Conservation (phyloP, 2,113 vertebrate species). For the Penelope pileata region DNA sequence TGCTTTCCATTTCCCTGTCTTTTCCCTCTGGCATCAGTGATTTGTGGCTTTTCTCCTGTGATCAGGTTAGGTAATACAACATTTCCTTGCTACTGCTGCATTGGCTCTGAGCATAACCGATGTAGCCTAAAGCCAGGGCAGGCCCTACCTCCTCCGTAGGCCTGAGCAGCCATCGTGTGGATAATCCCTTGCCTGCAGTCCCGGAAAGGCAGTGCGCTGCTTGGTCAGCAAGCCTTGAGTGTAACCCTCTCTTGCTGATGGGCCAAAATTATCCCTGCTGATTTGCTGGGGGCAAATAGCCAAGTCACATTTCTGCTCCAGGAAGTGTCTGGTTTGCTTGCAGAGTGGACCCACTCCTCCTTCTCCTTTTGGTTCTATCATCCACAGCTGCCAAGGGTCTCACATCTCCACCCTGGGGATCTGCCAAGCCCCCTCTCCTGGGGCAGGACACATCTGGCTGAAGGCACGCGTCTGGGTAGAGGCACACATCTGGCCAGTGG, state of each 20-base stretch:
- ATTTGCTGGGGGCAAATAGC: not conserved
- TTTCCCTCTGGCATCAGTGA: not conserved
- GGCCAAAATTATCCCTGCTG: not conserved
- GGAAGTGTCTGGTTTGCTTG: not conserved
- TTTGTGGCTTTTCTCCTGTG: not conserved
- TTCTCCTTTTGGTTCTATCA: accelerated
- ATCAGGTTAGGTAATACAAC: not conserved
- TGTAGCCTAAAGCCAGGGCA: not conserved
- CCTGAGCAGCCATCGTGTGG: not conserved
- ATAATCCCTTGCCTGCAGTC: not conserved
- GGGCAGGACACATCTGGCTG: not conserved
- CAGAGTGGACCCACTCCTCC: not conserved
- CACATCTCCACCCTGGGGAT: not conserved
- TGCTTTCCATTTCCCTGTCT: not conserved
- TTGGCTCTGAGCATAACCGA: not conserved
- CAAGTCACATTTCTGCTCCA: no score
- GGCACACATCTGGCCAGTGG: not conserved
- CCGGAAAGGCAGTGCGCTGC: not conserved
- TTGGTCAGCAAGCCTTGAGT: not conserved
- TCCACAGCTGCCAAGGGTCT: not conserved
- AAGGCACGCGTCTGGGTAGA: not conserved
- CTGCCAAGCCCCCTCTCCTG: not conserved
- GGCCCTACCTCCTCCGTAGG: not conserved
- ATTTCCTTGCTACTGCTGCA: not conserved
- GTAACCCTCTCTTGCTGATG: not conserved